Evolutionary conservation across 1,140 invertebrate genomes (phyloP).

Genomic region (Rhyzopertha dominica): DNA sequence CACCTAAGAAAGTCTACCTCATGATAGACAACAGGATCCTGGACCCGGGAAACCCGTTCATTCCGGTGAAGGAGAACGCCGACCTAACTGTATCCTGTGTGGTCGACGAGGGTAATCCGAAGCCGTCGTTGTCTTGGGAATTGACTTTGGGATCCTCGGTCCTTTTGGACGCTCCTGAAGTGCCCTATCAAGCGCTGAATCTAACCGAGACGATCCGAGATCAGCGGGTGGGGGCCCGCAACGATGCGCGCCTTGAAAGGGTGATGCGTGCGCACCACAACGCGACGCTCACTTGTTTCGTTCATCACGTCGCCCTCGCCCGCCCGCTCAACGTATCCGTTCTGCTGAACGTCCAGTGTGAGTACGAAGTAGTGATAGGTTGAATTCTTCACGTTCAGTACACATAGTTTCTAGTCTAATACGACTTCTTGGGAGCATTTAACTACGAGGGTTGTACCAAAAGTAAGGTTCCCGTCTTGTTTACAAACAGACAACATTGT

Average conservation of each 20-base stretch:
- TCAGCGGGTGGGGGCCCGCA: slow-evolving; percentile 53
- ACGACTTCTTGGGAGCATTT: too few relatives aligned
- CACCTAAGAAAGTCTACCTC: slow-evolving; percentile 70
- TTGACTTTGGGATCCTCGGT: slow-evolving; percentile 55
- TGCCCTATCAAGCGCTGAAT: slow-evolving; percentile 45
- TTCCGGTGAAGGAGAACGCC: slow-evolving; percentile 75
- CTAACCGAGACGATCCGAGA: slow-evolving; percentile 41
- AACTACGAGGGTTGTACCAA: too few relatives aligned
- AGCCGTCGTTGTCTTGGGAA: slow-evolving; percentile 67
- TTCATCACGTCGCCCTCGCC: slow-evolving; percentile 63
- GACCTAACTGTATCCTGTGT: slow-evolving; percentile 75
- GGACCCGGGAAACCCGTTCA: slow-evolving; percentile 76
- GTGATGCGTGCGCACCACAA: slow-evolving; percentile 70
- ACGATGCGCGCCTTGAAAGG: slow-evolving; percentile 58
- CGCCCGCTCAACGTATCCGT: slow-evolving; percentile 65
- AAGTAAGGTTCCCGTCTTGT: too few relatives aligned
- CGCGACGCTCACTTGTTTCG: slow-evolving; percentile 66
- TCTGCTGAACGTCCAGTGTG: slow-evolving; percentile 75
- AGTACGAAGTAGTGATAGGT: too few relatives aligned
- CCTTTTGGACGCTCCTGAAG: slow-evolving; percentile 51
- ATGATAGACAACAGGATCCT: slow-evolving; percentile 73
- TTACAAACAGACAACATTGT: too few relatives aligned
- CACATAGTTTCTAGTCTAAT: too few relatives aligned
- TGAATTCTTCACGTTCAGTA: too few relatives aligned
- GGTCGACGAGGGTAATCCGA: slow-evolving; percentile 75